A percentile compares a stretch with the other conserved stretches of the same genome.
These are phyloP conservation scores for Alentia gelatinosa DNA, from an alignment of 2,888 invertebrate species.

Conservation along the genomic window DNA sequence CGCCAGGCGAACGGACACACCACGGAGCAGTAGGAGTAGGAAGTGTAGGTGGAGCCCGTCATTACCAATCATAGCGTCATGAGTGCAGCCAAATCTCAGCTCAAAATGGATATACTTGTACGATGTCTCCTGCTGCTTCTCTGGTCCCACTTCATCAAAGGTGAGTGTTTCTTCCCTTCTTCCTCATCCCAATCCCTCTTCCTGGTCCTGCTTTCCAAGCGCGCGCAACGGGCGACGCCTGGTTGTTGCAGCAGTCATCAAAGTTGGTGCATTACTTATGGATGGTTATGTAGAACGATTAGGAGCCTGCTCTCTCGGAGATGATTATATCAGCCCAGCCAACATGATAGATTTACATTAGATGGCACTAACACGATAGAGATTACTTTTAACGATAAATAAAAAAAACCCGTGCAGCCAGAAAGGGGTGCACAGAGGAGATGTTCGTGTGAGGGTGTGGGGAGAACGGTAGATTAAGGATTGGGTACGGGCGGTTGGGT, in stretches of 20 bases:
- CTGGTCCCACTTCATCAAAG: conserved; percentile 35
- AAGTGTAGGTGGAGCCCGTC: neutral
- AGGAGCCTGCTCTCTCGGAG: no score
- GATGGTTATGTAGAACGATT: neutral
- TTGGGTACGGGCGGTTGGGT: no score
- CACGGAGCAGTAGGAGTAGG: no score
- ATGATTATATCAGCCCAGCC: no score
- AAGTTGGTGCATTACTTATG: neutral
- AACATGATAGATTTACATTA: no score
- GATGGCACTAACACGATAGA: no score
- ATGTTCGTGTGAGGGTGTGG: no score
- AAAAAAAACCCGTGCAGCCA: no score
- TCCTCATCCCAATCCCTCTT: neutral
- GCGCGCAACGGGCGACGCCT: neutral
- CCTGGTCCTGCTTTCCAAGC: neutral
- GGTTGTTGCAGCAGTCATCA: neutral
- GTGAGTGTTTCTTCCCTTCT: neutral
- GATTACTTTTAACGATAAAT: no score
- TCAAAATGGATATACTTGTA: conserved; percentile 46
- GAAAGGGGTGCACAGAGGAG: no score
- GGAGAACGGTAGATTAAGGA: no score
- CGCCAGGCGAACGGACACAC: neutral
- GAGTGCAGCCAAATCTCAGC: neutral
- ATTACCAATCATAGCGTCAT: neutral
- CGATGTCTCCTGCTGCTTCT: conserved; percentile 21